Conservation (phyloP, 2,888 invertebrate genomes). For the Rhodophaea formosa region DNA sequence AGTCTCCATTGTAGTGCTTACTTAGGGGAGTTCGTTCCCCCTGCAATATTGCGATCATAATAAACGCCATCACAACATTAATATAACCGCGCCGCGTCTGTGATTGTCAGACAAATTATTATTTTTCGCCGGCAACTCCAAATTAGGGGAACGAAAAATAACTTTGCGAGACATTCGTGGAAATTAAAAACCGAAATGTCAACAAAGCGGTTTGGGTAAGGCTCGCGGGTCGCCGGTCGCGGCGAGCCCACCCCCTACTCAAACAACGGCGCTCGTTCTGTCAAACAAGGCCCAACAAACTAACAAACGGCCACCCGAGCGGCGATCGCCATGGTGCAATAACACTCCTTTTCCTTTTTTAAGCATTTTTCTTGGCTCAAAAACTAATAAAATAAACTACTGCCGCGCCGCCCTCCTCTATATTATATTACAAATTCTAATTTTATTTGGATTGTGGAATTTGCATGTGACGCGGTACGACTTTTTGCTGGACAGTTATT, state of each 20-base stretch:
- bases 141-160: constrained; percentile 39
- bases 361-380: constrained; percentile 52
- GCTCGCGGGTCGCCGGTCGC: constrained; percentile 19
- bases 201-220: constrained; percentile 55
- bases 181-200: constrained; percentile 62
- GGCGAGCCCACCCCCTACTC: constrained; percentile 31
- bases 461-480: constrained; percentile 19
- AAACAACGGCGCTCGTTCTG: constrained; percentile 23
- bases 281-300: constrained; percentile 22
- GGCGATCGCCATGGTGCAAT: constrained; percentile 36
- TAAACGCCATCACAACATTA: constrained; percentile 62
- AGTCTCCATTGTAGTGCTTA: constrained; percentile 60
- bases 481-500: not conserved
- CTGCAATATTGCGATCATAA: constrained; percentile 58
- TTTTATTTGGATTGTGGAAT: constrained; percentile 46
- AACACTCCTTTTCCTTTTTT: constrained; percentile 67
- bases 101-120: constrained; percentile 41
- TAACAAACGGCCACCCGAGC: constrained; percentile 19
- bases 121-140: constrained; percentile 36
- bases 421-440: constrained; percentile 4
- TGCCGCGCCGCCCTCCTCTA: constrained; percentile 17
- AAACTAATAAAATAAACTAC: constrained; percentile 48
- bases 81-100: constrained; percentile 33
- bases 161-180: constrained; percentile 40
- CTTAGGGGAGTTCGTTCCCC: constrained; percentile 54